A percentile compares a stretch with the other conserved stretches of the same genome.
These are phyloP conservation scores for Todiramphus chloris DNA, from an alignment of 2,113 vertebrate species.

Conservation along the genomic window DNA sequence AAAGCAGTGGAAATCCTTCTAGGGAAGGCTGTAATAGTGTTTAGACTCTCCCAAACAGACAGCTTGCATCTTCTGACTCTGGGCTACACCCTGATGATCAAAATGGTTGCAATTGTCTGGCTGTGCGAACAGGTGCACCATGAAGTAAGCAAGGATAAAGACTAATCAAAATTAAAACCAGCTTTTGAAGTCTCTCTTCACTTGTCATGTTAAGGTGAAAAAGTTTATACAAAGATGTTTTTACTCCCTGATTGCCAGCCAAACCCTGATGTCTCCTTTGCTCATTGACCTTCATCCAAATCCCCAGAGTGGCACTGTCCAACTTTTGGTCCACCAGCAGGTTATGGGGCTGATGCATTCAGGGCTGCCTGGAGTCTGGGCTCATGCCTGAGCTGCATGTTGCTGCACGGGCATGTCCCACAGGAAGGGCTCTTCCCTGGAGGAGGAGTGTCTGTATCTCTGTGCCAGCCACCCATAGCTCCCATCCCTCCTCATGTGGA, in stretches of 20 bases:
- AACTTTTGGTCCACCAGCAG: background rate
- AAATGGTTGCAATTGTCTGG: background rate
- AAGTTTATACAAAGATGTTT: background rate
- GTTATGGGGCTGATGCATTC: background rate
- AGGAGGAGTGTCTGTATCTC: background rate
- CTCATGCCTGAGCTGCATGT: accelerated
- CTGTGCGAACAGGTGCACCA: background rate
- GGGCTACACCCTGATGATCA: background rate
- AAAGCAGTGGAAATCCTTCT: background rate
- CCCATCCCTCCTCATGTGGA: accelerated
- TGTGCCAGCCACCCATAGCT: background rate
- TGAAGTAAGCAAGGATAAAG: background rate
- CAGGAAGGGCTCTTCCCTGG: background rate
- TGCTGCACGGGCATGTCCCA: background rate
- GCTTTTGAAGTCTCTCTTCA: background rate
- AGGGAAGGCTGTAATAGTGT: background rate
- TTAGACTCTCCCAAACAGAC: background rate
- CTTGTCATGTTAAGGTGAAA: background rate
- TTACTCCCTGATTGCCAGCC: background rate
- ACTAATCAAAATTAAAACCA: background rate
- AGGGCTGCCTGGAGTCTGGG: background rate
- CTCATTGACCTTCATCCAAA: background rate
- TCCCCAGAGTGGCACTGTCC: accelerated
- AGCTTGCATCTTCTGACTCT: background rate
- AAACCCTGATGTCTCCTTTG: background rate